These are phyloP conservation scores for Conomelus anceps DNA, from an alignment of 2,888 invertebrate genomes.

Conservation along the genomic window DNA sequence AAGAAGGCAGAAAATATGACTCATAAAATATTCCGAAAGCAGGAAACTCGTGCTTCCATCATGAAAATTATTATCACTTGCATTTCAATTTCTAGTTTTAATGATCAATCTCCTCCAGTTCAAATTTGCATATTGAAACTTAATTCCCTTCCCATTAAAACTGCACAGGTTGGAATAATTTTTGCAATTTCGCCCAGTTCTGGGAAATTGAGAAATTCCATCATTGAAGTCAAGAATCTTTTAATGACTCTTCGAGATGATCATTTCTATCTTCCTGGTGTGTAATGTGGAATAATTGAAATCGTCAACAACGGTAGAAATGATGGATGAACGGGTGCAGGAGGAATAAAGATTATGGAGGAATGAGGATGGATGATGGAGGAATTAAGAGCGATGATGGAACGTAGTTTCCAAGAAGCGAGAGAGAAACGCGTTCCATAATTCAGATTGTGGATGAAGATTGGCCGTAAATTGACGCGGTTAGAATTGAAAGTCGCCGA, in stretches of 20 bases:
- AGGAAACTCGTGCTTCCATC: not conserved
- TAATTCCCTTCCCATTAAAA: not conserved
- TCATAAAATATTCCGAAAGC: too few species aligned
- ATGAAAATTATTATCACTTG: not conserved
- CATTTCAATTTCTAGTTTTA: not conserved
- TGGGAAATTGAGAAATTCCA: not conserved
- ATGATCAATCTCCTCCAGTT: not conserved
- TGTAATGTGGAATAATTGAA: not conserved
- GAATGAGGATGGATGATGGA: not conserved
- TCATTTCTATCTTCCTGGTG: not conserved
- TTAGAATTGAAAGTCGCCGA: not conserved
- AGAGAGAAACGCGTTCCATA: not conserved
- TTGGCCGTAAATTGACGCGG: not conserved
- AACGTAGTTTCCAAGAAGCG: not conserved
- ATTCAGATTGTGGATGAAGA: not conserved
- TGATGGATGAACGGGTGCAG: too few species aligned
- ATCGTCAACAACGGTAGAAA: not conserved
- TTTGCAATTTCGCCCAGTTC: not conserved
- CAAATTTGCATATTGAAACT: not conserved
- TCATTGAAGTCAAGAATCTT: not conserved
- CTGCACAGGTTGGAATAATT: not conserved
- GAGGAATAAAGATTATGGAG: too few species aligned
- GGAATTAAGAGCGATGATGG: not conserved
- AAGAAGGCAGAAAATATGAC: not conserved
- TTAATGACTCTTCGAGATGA: not conserved